Conservation (phyloP, 2,797 vertebrate genomes). For the Meda fulgida region DNA sequence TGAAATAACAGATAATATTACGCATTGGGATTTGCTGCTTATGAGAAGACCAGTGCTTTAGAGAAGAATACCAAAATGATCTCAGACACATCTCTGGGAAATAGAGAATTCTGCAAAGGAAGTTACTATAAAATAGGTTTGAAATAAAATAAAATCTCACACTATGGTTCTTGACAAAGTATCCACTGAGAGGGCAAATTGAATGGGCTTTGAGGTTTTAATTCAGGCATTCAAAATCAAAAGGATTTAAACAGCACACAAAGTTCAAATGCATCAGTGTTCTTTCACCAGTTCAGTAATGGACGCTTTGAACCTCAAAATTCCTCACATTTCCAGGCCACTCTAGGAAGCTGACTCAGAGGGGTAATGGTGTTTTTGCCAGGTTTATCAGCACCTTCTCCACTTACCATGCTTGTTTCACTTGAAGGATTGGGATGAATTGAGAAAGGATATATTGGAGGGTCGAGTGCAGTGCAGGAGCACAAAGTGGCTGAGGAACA, state of each 20-base stretch:
- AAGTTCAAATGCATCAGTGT: neutral
- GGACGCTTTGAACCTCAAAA: slow-evolving; percentile 1
- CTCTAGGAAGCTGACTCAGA: neutral
- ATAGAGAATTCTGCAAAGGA: slow-evolving; percentile 1
- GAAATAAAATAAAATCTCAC: neutral
- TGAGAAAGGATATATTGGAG: slow-evolving; percentile 46
- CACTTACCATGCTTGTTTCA: slow-evolving; percentile 12
- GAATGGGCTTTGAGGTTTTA: neutral
- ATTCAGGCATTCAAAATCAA: neutral
- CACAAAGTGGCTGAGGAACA: slow-evolving; percentile 24
- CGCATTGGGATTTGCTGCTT: slow-evolving; percentile 1
- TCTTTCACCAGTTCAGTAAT: neutral
- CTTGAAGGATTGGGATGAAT: slow-evolving; percentile 35
- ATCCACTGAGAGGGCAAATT: neutral
- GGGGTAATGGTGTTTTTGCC: slow-evolving; percentile 28
- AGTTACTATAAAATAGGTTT: neutral
- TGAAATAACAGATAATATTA: slow-evolving; percentile 19
- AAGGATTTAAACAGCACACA: neutral
- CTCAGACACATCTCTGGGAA: slow-evolving; percentile 24
- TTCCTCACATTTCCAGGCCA: slow-evolving; percentile 20
- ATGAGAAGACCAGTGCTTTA: slow-evolving; percentile 28
- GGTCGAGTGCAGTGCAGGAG: slow-evolving; percentile 23
- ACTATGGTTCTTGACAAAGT: neutral
- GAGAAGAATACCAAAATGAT: slow-evolving; percentile 30
- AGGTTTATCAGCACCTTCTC: slow-evolving; percentile 38